These are phyloP conservation scores for Halictus rubicundus DNA, from an alignment of 1,140 invertebrate species.

Conservation along the genomic window DNA sequence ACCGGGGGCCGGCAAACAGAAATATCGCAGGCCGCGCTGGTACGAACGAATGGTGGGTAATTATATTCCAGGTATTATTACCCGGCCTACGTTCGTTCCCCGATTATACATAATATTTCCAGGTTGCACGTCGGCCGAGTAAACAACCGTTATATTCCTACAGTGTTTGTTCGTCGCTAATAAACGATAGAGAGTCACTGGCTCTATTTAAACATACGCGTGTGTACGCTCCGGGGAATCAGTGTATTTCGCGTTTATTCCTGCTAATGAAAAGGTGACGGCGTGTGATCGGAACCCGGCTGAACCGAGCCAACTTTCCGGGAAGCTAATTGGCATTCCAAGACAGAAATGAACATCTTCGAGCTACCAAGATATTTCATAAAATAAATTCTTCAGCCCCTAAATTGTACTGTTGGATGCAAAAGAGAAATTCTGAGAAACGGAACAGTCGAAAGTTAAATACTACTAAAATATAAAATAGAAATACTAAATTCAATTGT, in stretches of 20 bases:
- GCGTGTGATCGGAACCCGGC: not conserved
- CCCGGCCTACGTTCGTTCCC: not conserved
- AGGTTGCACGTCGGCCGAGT: not conserved
- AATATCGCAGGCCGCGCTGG: not conserved
- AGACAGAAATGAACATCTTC: too few species aligned
- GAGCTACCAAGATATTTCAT: too few species aligned
- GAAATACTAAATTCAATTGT: too few species aligned
- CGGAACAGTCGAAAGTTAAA: too few species aligned
- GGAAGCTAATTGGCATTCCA: not conserved
- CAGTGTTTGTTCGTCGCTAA: slow-evolving; percentile 9
- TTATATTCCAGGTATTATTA: slow-evolving; percentile 20
- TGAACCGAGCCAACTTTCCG: not conserved
- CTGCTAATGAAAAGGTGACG: not conserved
- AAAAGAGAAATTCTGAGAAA: too few species aligned
- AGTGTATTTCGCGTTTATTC: not conserved
- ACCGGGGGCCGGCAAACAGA: slow-evolving; percentile 18
- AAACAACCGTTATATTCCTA: slow-evolving; percentile 22
- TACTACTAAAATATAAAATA: too few species aligned
- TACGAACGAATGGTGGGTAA: slow-evolving; percentile 6
- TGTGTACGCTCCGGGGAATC: not conserved
- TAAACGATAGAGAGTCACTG: slow-evolving; percentile 12
- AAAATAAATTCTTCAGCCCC: too few species aligned
- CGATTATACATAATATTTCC: slow-evolving; percentile 6
- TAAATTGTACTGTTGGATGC: too few species aligned
- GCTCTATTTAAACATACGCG: not conserved